Conservation (phyloP, 1,140 invertebrate genomes). For the Papilio aristodemus region DNA sequence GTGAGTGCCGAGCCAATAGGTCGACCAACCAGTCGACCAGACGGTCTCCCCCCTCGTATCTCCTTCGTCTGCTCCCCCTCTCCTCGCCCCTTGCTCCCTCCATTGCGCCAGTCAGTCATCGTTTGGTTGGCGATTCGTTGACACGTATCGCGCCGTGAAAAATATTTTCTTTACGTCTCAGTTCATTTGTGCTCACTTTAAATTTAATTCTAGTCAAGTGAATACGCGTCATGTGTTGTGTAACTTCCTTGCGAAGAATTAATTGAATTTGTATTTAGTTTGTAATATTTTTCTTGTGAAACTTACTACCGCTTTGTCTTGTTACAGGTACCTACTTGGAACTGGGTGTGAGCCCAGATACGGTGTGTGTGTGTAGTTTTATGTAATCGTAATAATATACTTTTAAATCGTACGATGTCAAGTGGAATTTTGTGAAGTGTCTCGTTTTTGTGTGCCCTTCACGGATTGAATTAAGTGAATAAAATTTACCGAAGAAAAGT, state of each 20-base stretch:
- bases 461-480: conserved; percentile 54
- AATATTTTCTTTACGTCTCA: conserved; percentile 68
- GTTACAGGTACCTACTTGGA: conserved; percentile 77
- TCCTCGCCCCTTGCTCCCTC: conserved; percentile 49
- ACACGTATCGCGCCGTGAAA: conserved; percentile 44
- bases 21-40: conserved; percentile 78
- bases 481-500: conserved; percentile 55
- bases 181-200: conserved; percentile 60
- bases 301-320: conserved; percentile 75
- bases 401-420: conserved; percentile 60
- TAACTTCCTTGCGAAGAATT: conserved; percentile 32
- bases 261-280: background rate
- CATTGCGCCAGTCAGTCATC: conserved; percentile 72
- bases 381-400: conserved; percentile 70
- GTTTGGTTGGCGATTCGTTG: conserved; percentile 50
- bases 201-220: conserved; percentile 55
- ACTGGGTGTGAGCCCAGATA: conserved; percentile 78
- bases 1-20: conserved; percentile 72
- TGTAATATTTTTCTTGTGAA: conserved; percentile 32
- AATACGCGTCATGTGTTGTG: conserved; percentile 48
- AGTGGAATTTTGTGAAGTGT: conserved; percentile 53
- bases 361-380: conserved; percentile 74
- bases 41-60: conserved; percentile 72
- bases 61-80: conserved; percentile 68
- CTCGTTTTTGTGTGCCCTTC: conserved; percentile 44